Base-by-base conservation (phyloP, 2,888 invertebrate genomes). In the Pherbina coryleti region DNA sequence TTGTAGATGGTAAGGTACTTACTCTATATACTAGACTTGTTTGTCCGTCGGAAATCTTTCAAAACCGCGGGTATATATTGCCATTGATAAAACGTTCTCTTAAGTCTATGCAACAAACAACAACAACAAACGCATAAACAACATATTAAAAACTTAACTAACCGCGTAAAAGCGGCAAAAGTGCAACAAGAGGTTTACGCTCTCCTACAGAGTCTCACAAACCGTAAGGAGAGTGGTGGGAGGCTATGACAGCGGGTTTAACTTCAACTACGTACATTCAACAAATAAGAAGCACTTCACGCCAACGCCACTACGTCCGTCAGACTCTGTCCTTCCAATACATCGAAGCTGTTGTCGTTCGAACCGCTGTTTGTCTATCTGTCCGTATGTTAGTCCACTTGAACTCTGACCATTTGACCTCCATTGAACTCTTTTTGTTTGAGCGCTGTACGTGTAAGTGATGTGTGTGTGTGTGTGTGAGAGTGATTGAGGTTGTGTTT, bases 371-470 rank as follows among this genome's bases (percentile, higher is more conserved):
- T 5, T 31, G 44, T 17, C 14, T 19, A 25, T 17, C 51, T 66
- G 28, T 4, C 44, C 44, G 19, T 25, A 28, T 53, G 83, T 84
- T 79, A 79, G 79, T 85, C 82, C 84, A 86, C 86, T 87, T 89
- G 89, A 89, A 89, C 90, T 89, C 86, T 89, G 89, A 88, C 89
- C 88, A 81, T 84, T 84, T 87, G 89, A 89, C 88, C 89, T 86
- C 84, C 84, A 84, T 82, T 88, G 86, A 87, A 87, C 87, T 83
- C 85, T 82, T 82, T 82, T 80, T 77, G 73, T 74, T 67, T 55
- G 60, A 44, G 69, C 74, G 44, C 60, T 49, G 37, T 14, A 3
- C 37, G 22, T 17, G 14, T n/a, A n/a, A n/a, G n/a, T n/a, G n/a
- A n/a, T 37, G 34, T 67, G 17, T 4, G 1, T 51, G 74, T 66